Base-by-base conservation (phyloP, 2,113 vertebrate species). In the Calcarius ornatus region DNA sequence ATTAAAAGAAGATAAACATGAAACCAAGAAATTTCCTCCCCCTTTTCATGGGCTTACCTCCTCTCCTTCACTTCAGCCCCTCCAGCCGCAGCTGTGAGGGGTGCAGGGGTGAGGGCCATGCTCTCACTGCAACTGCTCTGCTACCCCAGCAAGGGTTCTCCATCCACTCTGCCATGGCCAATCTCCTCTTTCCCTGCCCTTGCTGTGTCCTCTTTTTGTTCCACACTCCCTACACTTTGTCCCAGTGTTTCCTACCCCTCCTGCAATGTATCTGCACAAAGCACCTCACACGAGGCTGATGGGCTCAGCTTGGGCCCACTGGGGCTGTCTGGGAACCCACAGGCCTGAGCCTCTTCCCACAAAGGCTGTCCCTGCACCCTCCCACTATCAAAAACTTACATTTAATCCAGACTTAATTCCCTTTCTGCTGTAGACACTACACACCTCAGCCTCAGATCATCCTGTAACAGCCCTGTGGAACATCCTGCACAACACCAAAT, bases 381-480 rank as follows among this genome's bases (percentile, higher is more conserved):
- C 28, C 12, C 2, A 3, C 43, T 21, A 61, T 15, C 25, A 53
- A 28, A 81, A 90, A 27, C 23, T 77, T 50, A 15, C 0, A 50
- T 25, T 38, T 71, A 66, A 45, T 3, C 66, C 31, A 80, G 7
- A 14, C 42, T 22, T 51, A 43, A 45, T 72, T 24, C 19, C 30
- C 53, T 53, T 89, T 77, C 31, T 38, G n/a, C 45, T 64, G 63
- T 25, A 63, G 31, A 70, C 17, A 70, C 31, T 15, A 8, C 17
- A 61, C n/a, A 35, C 5, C 38, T 82, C 65, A 35, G 43, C 42
- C 33, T 71, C 47, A 54, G 28, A 45, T 60, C 11, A 77, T 45
- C 37, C 48, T 1, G 0, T 10, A 45, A 19, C 23, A 85, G 64
- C 30, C 22, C 65, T 1, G 1, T 0, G 0, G 31, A 35, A 38